These are phyloP conservation scores for Chelonus insularis DNA, from an alignment of 1,140 invertebrate species.

Conservation along the genomic window DNA sequence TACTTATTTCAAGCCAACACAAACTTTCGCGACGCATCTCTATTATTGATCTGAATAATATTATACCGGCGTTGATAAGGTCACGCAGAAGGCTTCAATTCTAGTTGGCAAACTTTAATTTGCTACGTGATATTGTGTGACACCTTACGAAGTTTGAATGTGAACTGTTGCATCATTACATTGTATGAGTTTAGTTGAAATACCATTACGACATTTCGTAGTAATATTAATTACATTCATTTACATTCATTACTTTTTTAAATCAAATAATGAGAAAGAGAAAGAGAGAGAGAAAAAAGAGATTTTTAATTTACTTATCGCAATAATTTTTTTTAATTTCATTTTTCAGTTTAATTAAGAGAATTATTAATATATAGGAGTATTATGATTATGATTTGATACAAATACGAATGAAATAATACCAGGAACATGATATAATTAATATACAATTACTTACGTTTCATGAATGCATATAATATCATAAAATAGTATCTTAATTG, in stretches of 20 bases:
- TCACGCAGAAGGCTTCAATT: conserved; percentile 2
- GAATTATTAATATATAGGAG: no score
- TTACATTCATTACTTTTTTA: no score
- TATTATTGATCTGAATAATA: conserved; percentile 1
- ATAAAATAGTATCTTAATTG: not conserved
- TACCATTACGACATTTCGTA: not conserved
- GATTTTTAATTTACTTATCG: no score
- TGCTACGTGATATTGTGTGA: conserved; percentile 26
- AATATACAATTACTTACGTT: not conserved
- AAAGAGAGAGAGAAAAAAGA: no score
- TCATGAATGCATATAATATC: not conserved
- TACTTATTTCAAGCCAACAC: not conserved
- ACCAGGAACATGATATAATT: no score
- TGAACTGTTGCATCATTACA: conserved; percentile 14
- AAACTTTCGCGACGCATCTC: not conserved
- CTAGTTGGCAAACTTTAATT: conserved; percentile 24
- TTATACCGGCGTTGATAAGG: not conserved
- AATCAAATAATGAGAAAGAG: no score
- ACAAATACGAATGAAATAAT: not conserved
- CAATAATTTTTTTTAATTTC: no score
- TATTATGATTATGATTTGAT: not conserved
- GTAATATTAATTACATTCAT: no score
- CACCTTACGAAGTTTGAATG: conserved; percentile 25
- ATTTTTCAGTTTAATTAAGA: no score
- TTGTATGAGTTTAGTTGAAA: conserved; percentile 11